A percentile compares a stretch with the other conserved stretches of the same genome.
These are phyloP conservation scores for Spatula versicolor DNA, from an alignment of 2,797 vertebrate genomes.

Conservation along the genomic window DNA sequence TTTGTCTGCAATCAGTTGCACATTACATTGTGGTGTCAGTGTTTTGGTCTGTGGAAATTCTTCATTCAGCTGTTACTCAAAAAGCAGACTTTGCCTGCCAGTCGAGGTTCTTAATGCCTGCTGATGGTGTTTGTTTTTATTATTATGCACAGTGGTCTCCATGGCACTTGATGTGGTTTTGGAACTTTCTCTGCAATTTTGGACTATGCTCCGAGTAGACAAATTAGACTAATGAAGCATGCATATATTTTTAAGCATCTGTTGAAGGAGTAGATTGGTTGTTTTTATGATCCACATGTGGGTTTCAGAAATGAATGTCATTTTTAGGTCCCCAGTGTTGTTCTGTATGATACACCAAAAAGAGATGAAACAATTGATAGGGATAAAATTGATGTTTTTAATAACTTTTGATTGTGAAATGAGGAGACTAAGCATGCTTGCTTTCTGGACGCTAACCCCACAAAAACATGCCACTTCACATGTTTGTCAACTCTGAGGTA, in stretches of 20 bases:
- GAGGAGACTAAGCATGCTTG: neutral
- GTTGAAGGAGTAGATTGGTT: constrained; percentile 13
- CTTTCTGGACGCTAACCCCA: neutral
- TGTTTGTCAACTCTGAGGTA: neutral
- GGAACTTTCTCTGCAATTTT: constrained; percentile 53
- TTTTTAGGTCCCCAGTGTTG: neutral
- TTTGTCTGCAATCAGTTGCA: constrained; percentile 45
- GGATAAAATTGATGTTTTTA: neutral
- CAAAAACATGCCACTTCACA: neutral
- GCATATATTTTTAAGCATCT: constrained; percentile 39
- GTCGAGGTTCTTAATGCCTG: constrained; percentile 59
- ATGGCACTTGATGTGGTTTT: constrained; percentile 74
- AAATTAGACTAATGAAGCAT: constrained; percentile 27
- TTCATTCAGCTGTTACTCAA: constrained; percentile 59
- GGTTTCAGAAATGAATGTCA: neutral
- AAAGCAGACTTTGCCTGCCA: constrained; percentile 69
- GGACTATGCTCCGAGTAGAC: constrained; percentile 22
- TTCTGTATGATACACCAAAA: neutral
- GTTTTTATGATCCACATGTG: constrained; percentile 4
- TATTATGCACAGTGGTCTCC: constrained; percentile 37
- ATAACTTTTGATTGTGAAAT: neutral
- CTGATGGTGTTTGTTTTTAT: constrained; percentile 76
- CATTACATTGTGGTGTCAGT: constrained; percentile 41
- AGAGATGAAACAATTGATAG: neutral
- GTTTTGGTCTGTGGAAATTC: constrained; percentile 44